Conservation (phyloP, 2,797 vertebrate genomes). For the Monodelphis domestica region DNA sequence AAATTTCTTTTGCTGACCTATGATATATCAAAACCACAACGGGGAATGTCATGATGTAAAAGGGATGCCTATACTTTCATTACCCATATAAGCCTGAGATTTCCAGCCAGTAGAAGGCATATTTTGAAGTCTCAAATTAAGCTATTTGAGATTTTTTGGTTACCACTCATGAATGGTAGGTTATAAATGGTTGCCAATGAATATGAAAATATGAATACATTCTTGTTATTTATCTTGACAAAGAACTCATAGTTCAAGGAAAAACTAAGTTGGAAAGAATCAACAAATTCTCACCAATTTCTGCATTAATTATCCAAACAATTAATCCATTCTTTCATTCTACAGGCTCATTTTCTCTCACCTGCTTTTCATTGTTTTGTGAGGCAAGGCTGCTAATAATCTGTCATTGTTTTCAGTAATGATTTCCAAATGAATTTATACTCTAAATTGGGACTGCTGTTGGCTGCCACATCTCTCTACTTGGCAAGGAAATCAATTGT, state of each 20-base stretch:
- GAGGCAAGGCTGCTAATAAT: background rate
- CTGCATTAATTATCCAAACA: constrained; percentile 1
- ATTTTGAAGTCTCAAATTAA: background rate
- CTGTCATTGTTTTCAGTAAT: background rate
- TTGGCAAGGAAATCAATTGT: background rate
- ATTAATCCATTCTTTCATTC: background rate
- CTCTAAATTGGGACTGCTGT: background rate
- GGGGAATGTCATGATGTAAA: too few relatives aligned
- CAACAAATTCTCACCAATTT: background rate
- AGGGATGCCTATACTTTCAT: too few relatives aligned
- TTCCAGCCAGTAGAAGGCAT: background rate
- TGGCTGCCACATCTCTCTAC: background rate
- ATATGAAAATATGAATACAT: background rate
- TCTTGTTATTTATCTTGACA: background rate
- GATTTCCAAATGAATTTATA: background rate
- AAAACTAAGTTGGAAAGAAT: background rate
- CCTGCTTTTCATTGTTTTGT: background rate
- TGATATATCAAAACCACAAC: too few relatives aligned
- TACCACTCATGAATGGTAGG: background rate
- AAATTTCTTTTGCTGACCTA: too few relatives aligned
- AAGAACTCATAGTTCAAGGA: background rate
- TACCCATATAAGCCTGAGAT: background rate
- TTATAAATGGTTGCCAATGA: background rate
- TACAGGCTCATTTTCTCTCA: background rate
- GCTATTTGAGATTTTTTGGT: background rate